Percentiles rank a stretch among this genome's conserved stretches.
These are phyloP conservation scores for Amorpha juglandis DNA, from an alignment of 2,888 invertebrate genomes.

Conservation along the genomic window DNA sequence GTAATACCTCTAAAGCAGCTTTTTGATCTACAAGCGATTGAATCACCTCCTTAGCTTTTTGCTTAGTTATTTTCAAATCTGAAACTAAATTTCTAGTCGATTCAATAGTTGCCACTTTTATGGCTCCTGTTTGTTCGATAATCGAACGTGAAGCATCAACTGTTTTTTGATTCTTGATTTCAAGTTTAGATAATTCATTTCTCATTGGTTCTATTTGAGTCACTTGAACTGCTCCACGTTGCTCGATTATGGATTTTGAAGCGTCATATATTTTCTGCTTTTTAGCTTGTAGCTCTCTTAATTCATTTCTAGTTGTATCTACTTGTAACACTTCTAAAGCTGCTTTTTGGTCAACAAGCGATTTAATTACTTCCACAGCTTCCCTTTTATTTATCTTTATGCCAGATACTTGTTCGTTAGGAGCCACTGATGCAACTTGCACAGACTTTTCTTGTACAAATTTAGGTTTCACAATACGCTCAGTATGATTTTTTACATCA, in stretches of 20 bases:
- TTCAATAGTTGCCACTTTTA: conserved; percentile 16
- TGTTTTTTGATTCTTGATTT: neutral
- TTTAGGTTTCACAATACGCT: conserved; percentile 35
- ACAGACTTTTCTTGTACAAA: conserved; percentile 27
- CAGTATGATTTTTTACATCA: conserved; percentile 41
- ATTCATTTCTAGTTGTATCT: conserved; percentile 41
- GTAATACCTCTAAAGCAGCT: conserved; percentile 35
- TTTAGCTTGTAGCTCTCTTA: conserved; percentile 30
- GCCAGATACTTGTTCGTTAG: conserved; percentile 4
- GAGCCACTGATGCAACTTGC: conserved; percentile 1
- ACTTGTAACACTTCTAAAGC: conserved; percentile 37
- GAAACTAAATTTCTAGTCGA: conserved; percentile 3
- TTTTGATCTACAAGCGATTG: conserved; percentile 24
- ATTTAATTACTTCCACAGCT: conserved; percentile 9
- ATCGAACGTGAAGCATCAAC: conserved; percentile 29
- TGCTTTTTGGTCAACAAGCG: conserved; percentile 25
- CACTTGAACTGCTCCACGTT: conserved; percentile 37
- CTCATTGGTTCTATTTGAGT: conserved; percentile 37
- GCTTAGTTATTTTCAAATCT: conserved; percentile 8
- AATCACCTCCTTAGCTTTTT: conserved; percentile 16
- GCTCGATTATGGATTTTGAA: conserved; percentile 33
- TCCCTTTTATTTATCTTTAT: conserved; percentile 7
- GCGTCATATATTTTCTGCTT: conserved; percentile 33
- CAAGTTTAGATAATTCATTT: conserved; percentile 21
- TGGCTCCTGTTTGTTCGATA: conserved; percentile 31